Conservation (phyloP, 1,140 invertebrate genomes). For the Acromyrmex echinatior region DNA sequence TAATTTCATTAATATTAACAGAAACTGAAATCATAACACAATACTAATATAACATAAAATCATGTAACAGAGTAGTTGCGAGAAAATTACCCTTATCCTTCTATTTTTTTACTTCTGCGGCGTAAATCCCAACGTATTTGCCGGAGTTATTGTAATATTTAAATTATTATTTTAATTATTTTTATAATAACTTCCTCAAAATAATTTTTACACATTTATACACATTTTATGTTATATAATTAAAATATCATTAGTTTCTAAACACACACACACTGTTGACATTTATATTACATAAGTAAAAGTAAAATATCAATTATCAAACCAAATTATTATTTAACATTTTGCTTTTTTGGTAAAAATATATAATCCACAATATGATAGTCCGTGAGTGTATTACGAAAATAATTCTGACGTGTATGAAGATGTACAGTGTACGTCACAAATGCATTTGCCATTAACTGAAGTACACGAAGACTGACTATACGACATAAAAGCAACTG, state of each 20-base stretch:
- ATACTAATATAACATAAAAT: too few species aligned
- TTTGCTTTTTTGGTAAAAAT: slow-evolving; percentile 16
- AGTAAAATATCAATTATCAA: background rate
- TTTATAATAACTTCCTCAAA: background rate
- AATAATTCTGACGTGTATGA: slow-evolving; percentile 37
- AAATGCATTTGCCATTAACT: slow-evolving; percentile 61
- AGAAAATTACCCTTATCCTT: too few species aligned
- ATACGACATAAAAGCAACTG: slow-evolving; percentile 47
- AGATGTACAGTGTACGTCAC: slow-evolving; percentile 47
- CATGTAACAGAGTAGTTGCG: too few species aligned
- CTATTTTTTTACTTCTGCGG: too few species aligned
- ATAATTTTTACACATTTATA: background rate
- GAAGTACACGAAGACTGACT: slow-evolving; percentile 54
- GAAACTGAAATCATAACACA: too few species aligned
- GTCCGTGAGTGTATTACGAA: slow-evolving; percentile 4
- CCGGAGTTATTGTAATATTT: too few species aligned
- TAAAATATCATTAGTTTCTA: background rate
- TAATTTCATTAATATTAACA: too few species aligned
- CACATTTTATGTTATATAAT: background rate
- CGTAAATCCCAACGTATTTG: too few species aligned
- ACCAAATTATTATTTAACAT: background rate
- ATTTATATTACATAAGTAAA: background rate
- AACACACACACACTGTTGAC: background rate
- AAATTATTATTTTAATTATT: background rate
- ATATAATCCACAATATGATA: background rate